Evolutionary conservation across 2,888 invertebrate genomes (phyloP), one percentile per base, ranked within the genome.

Genomic region (Linyphia triangularis): DNA sequence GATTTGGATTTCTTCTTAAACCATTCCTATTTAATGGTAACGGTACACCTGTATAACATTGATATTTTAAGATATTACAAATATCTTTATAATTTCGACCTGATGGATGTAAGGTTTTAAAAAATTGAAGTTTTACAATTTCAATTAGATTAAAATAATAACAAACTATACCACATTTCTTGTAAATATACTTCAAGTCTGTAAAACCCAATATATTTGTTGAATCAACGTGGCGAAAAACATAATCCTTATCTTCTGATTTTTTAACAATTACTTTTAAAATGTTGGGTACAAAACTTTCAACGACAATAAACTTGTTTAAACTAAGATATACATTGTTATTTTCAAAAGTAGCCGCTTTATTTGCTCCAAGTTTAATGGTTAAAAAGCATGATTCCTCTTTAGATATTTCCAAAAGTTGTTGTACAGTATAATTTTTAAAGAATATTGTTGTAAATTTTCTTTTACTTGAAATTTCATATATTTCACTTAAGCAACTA

Each of bases 401-500:
- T 33, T 19, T 59, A 2, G 28, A 0, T 13, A 75, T 33, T 30
- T 75, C 22, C 33, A 75, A 75, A 19, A 75, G 30, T 22, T 75
- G 33, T 33, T 28, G 9, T 22, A 59, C 22, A 1, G 59, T n/a
- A 19, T 22, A 1, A 13, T 75, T 59, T 33, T 59, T 30, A 51
- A 75, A 22, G 59, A 75, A 75, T 10, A 75, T 59, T 33, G 75
- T 75, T n/a, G 75, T 59, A 22, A 75, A 75, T 59, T 75, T 75
- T 19, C 75, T 30, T 59, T 75, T 75, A 13, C 59, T 75, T 30
- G 57, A 33, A 61, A 75, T 75, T 57, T 75, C 75, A 33, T 59
- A 75, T 33, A 75, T 75, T 19, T 75, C 59, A 33, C 19, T 75
- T 22, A 75, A 22, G 16, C 5, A 13, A 4, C 33, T 75, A 33